Evolutionary conservation across 2,888 invertebrate genomes (phyloP), one percentile per base, ranked within the genome.

Genomic region (Acleris cristana): DNA sequence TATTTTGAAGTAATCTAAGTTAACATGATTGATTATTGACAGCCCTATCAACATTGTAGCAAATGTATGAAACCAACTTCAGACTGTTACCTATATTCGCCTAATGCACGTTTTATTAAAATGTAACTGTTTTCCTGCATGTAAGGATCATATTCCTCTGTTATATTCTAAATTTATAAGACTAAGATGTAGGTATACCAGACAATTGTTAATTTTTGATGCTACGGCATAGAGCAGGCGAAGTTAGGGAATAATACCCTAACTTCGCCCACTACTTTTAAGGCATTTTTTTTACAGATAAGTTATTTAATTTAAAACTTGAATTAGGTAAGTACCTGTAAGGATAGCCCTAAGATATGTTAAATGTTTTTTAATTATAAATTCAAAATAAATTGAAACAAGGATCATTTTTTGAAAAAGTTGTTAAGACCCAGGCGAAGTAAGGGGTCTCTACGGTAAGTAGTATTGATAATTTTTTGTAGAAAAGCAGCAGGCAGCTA

Each of bases 361-460:
- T 3, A 44, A 44, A 44, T 2, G 44, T 44, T 44, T 44, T 44
- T 44, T 14, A 44, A 44, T 14, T 14, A 44, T 44, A 10, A 44
- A 44, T 44, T 44, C 16, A 14, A 44, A 40, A 44, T 14, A 44
- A 14, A 14, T 44, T 44, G 14, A 12, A 40, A 23, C 23, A 44
- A 14, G 10, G 16, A 44, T 44, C 14, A 10, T 14, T 14, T 44
- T 10, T 44, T 14, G 44, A 44, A 44, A 44, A 44, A 0, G 44
- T 18, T 19, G 51, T 55, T 23, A 64, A 44, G 21, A 10, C 44
- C 54, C 30, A 40, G 30, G 26, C 55, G 4, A 16, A 19, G 55
- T 62, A 55, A 56, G n/a, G 51, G 69, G 69, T 69, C 65, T 26
- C 26, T 26, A 5, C 26, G 26, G 26, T 26, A 26, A 26, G 0